A percentile compares a stretch with the other conserved stretches of the same genome.
Conservation (phyloP, 92 coral and sea anemone species). For the Parazoanthus darwini region DNA sequence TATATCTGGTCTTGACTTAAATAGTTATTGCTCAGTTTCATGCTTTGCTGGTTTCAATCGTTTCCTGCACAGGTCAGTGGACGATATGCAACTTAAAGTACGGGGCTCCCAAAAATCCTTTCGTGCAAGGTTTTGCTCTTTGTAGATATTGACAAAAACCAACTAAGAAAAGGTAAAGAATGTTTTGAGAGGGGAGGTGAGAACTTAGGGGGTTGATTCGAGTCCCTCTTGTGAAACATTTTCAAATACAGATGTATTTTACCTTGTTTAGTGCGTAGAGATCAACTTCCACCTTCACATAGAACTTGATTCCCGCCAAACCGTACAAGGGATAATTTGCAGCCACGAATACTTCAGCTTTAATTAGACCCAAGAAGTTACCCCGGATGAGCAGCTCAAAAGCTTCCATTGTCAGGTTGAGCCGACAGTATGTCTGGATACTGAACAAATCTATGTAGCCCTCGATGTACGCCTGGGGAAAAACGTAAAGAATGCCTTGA, state of each 20-base stretch:
- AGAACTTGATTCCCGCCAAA: slow-evolving; percentile 60
- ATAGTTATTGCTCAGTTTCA: too few relatives aligned
- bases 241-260: neutral
- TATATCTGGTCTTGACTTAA: too few relatives aligned
- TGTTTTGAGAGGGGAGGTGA: too few relatives aligned
- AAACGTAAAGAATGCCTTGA: neutral
- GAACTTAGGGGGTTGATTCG: too few relatives aligned
- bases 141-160: too few relatives aligned
- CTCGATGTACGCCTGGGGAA: slow-evolving; percentile 77
- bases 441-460: slow-evolving; percentile 81
- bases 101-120: too few relatives aligned
- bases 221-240: neutral
- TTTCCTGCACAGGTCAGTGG: too few relatives aligned
- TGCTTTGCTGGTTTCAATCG: too few relatives aligned
- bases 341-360: slow-evolving; percentile 87
- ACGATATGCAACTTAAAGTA: too few relatives aligned
- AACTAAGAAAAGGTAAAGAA: too few relatives aligned
- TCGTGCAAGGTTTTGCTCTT: too few relatives aligned
- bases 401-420: slow-evolving; percentile 86
- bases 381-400: slow-evolving; percentile 81
- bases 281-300: slow-evolving; percentile 84
- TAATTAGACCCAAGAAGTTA: slow-evolving; percentile 81
- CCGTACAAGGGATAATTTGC: slow-evolving; percentile 68
- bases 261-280: slow-evolving; percentile 77
- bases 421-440: slow-evolving; percentile 71